Evolutionary conservation across 2,797 vertebrate species (phyloP).

Genomic region (Lemur catta): DNA sequence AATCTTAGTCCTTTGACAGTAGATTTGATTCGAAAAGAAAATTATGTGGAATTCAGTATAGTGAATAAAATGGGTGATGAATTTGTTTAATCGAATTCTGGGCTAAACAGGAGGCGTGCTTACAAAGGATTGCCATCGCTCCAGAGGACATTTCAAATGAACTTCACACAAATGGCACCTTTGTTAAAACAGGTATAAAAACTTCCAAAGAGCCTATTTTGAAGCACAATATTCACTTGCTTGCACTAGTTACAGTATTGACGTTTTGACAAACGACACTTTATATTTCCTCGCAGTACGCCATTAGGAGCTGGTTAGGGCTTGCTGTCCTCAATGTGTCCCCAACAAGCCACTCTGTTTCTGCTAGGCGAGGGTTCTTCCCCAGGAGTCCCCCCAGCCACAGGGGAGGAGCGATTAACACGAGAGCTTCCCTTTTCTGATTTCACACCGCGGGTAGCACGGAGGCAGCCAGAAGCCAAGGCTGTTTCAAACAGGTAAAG

Average conservation of each 20-base stretch:
- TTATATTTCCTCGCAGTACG: background rate
- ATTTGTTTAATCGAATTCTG: background rate
- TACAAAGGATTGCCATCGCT: background rate
- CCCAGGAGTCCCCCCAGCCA: background rate
- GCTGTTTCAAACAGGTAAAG: background rate
- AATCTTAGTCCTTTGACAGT: constrained; percentile 32
- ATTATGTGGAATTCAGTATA: background rate
- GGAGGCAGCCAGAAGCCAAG: background rate
- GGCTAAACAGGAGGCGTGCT: background rate
- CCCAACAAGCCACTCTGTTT: background rate
- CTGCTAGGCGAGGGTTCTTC: background rate
- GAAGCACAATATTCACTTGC: background rate
- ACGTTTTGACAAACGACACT: background rate
- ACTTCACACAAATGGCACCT: background rate
- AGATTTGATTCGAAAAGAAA: constrained; percentile 28
- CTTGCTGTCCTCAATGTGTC: too few relatives aligned
- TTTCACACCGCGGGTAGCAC: background rate
- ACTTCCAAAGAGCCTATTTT: background rate
- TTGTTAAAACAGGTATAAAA: background rate
- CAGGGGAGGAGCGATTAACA: background rate
- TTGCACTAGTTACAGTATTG: background rate
- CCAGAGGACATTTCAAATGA: background rate
- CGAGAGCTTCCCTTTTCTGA: background rate
- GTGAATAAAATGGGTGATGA: background rate
- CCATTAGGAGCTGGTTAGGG: background rate